These are phyloP conservation scores for Anomalospiza imberbis DNA, from an alignment of 2,797 vertebrate species.

Conservation along the genomic window DNA sequence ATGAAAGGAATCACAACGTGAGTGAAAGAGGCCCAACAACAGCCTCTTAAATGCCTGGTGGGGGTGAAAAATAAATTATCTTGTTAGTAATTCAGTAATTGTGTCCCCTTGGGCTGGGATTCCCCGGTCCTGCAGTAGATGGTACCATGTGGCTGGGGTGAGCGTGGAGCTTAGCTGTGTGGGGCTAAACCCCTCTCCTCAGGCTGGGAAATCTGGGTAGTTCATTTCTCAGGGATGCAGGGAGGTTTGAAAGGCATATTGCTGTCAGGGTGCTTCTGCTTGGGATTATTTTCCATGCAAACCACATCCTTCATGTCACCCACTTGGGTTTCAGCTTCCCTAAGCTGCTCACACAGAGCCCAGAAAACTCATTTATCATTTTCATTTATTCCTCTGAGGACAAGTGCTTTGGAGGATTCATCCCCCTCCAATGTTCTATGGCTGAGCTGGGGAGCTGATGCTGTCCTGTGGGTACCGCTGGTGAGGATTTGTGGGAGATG, in stretches of 20 bases:
- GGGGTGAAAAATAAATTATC: not conserved
- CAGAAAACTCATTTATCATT: not conserved
- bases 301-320: not conserved
- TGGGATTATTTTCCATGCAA: not conserved
- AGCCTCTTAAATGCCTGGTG: not conserved
- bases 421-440: not conserved
- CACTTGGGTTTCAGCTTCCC: not conserved
- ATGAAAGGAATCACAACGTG: not conserved
- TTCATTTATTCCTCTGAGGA: not conserved
- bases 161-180: accelerated
- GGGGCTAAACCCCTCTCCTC: not conserved
- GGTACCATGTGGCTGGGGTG: not conserved
- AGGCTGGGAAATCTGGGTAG: not conserved
- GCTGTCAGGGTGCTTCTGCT: not conserved
- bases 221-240: not conserved
- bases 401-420: not conserved
- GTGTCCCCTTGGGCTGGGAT: not conserved
- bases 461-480: not conserved
- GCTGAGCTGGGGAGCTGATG: not conserved
- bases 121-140: not conserved
- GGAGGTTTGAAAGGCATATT: not conserved
- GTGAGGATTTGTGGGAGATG: not conserved
- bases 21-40: not conserved
- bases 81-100: not conserved
- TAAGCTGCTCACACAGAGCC: not conserved